These are phyloP conservation scores for Ondatra zibethicus DNA, from an alignment of 2,113 vertebrate genomes.

Conservation along the genomic window DNA sequence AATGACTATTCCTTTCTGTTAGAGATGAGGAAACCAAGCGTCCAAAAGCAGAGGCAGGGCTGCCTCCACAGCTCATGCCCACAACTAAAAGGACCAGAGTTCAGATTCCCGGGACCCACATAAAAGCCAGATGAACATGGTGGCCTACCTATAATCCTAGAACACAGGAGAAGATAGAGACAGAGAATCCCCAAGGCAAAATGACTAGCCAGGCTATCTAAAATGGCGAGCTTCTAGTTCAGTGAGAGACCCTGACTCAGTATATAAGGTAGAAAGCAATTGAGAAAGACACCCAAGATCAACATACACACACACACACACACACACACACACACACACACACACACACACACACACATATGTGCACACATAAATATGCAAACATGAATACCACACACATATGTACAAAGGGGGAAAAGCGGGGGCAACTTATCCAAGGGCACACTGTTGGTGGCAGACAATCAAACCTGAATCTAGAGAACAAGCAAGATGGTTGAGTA, in stretches of 20 bases:
- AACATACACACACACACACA: background rate
- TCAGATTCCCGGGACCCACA: background rate
- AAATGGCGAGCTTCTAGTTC: background rate
- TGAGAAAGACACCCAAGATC: background rate
- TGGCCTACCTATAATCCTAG: background rate
- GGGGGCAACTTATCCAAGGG: background rate
- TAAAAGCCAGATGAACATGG: background rate
- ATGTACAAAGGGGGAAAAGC: background rate
- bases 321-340: background rate
- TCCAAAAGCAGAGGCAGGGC: background rate
- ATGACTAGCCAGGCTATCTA: background rate
- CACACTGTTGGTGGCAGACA: background rate
- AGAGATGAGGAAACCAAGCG: slow-evolving; percentile 1
- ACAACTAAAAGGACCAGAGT: background rate
- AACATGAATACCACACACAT: background rate
- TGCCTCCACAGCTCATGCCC: background rate
- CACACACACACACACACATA: background rate
- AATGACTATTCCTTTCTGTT: background rate
- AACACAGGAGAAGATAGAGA: background rate
- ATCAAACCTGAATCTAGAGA: background rate
- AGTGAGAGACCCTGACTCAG: background rate
- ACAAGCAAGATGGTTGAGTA: background rate
- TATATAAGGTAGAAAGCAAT: background rate
- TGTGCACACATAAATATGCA: background rate
- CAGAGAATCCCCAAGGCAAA: background rate